Conservation (phyloP, 2,797 vertebrate genomes). For the Micromesistius poutassou region DNA sequence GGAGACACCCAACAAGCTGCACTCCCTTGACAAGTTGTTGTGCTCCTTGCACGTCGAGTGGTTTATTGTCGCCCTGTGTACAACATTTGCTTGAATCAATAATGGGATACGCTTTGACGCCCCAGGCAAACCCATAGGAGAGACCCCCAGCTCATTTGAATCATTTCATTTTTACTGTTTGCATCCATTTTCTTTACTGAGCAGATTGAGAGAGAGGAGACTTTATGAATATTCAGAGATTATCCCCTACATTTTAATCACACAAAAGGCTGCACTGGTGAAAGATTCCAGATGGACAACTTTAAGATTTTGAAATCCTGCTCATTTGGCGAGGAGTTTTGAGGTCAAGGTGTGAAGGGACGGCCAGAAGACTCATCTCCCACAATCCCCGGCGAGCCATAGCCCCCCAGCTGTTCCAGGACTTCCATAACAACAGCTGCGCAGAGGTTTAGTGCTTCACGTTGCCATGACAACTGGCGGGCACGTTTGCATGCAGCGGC, state of each 20-base stretch:
- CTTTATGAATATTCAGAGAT: constrained; percentile 53
- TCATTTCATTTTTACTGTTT: constrained; percentile 42
- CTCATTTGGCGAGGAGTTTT: constrained; percentile 43
- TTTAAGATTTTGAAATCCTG: constrained; percentile 57
- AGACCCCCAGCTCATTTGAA: constrained; percentile 47
- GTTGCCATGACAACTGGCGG: constrained; percentile 80
- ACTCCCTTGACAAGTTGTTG: constrained; percentile 45
- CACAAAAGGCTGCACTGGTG: constrained; percentile 19
- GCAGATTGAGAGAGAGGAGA: constrained; percentile 37
- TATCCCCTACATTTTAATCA: constrained; percentile 35
- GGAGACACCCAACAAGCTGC: constrained; percentile 28
- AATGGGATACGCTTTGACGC: constrained; percentile 57
- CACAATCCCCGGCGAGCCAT: constrained; percentile 71
- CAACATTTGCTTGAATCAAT: constrained; percentile 61
- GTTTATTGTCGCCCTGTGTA: constrained; percentile 53
- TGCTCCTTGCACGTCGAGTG: constrained; percentile 42
- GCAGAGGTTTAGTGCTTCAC: constrained; percentile 74
- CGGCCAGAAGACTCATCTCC: constrained; percentile 70
- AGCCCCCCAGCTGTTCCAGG: constrained; percentile 79
- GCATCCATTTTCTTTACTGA: constrained; percentile 18
- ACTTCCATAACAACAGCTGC: constrained; percentile 81
- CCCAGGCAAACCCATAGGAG: constrained; percentile 48
- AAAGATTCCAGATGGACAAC: constrained; percentile 53
- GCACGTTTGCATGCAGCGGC: constrained; percentile 71
- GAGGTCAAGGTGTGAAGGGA: constrained; percentile 70